These are phyloP conservation scores for Eucidaris tribuloides DNA, from an alignment of 35 echinoderm and acorn worm species.

Conservation along the genomic window DNA sequence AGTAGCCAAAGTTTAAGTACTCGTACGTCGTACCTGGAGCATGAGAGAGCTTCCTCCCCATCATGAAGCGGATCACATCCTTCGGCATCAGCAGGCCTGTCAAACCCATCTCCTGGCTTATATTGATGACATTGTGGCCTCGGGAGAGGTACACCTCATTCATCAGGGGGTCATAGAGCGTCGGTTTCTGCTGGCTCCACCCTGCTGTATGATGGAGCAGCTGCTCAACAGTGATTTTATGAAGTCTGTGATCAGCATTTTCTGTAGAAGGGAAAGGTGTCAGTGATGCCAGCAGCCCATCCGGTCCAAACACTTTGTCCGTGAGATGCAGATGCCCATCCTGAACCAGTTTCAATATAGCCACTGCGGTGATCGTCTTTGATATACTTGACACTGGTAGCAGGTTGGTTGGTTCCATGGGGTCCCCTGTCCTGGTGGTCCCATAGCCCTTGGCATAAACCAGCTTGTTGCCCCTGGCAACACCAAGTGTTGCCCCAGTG, in stretches of 20 bases:
- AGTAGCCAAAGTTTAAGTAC: slow-evolving; percentile 95
- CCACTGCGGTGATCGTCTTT: slow-evolving; percentile 90
- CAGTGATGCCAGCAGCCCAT: slow-evolving; percentile 50
- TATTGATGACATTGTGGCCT: slow-evolving; percentile 84
- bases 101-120: slow-evolving; percentile 66
- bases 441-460: slow-evolving; percentile 88
- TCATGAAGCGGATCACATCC: slow-evolving; percentile 71
- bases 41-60: slow-evolving; percentile 42
- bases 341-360: slow-evolving; percentile 73
- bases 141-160: slow-evolving; percentile 68
- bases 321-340: slow-evolving; percentile 37
- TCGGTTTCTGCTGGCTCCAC: slow-evolving; percentile 47
- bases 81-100: neutral
- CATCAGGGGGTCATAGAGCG: slow-evolving; percentile 64
- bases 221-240: slow-evolving; percentile 72
- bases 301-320: slow-evolving; percentile 78
- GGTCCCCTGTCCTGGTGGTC: slow-evolving; percentile 1
- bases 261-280: slow-evolving; percentile 4
- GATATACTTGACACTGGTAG: slow-evolving; percentile 90
- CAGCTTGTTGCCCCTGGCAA: slow-evolving; percentile 42
- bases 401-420: slow-evolving; percentile 63
- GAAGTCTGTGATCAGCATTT: slow-evolving; percentile 54
- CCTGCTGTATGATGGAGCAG: slow-evolving; percentile 88
- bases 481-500: slow-evolving; percentile 70
- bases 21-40: slow-evolving; percentile 72